Conservation (phyloP, 2,888 invertebrate genomes). For the Syrista parreyssii region DNA sequence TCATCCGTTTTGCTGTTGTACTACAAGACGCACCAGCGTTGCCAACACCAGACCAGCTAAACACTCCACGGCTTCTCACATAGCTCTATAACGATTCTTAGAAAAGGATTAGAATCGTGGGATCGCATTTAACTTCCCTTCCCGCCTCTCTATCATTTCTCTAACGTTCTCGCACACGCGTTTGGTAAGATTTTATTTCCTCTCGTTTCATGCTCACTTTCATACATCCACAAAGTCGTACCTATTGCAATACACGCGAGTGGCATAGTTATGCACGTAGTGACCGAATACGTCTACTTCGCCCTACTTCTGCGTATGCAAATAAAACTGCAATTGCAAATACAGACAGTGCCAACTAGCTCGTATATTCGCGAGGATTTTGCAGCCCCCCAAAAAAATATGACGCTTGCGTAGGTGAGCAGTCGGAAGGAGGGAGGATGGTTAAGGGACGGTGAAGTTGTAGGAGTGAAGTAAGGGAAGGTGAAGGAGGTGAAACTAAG, state of each 20-base stretch:
- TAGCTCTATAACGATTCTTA: background rate
- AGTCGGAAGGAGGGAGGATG: background rate
- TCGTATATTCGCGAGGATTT: background rate
- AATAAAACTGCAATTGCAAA: background rate
- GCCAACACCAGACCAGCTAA: background rate
- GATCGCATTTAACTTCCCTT: background rate
- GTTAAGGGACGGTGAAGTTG: background rate
- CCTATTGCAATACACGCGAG: background rate
- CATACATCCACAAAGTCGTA: background rate
- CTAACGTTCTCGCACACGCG: background rate
- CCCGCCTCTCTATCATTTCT: background rate
- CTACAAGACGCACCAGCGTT: background rate
- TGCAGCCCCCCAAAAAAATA: background rate
- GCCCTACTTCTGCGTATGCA: too few relatives aligned
- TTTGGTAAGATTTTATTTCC: background rate
- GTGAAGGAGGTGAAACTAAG: background rate
- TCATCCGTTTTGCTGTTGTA: conserved; percentile 27
- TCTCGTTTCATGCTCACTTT: background rate
- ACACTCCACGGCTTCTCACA: background rate
- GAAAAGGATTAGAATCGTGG: conserved; percentile 2
- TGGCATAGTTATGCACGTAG: too few relatives aligned
- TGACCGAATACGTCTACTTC: too few relatives aligned
- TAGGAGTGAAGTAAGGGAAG: background rate
- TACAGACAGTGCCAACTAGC: background rate
- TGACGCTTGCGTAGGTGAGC: background rate